Conservation (phyloP, 2,888 invertebrate genomes). For the Camptogramma bilineatum region DNA sequence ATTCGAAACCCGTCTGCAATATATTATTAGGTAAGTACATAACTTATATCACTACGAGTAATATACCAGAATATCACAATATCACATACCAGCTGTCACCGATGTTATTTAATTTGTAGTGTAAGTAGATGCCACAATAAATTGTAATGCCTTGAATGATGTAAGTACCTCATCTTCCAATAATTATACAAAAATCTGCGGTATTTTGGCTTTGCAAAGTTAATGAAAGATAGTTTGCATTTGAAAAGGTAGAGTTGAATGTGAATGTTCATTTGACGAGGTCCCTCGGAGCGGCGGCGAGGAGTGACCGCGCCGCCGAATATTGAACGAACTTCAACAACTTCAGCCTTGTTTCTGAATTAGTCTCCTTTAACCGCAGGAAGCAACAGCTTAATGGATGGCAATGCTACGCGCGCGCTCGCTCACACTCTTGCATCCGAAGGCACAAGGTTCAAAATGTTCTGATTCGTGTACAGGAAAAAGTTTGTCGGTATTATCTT, state of each 20-base stretch:
- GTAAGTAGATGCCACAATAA: too few relatives aligned
- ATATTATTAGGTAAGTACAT: too few relatives aligned
- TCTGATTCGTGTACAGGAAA: neutral
- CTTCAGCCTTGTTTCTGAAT: conserved; percentile 60
- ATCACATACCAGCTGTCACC: too few relatives aligned
- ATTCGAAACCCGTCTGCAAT: conserved; percentile 1
- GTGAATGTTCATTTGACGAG: conserved; percentile 14
- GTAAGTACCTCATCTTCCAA: too few relatives aligned
- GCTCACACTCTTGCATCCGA: neutral
- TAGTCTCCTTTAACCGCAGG: conserved; percentile 57
- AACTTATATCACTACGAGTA: too few relatives aligned
- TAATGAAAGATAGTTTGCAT: conserved; percentile 1
- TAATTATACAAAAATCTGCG: too few relatives aligned
- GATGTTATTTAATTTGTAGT: too few relatives aligned
- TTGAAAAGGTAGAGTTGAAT: neutral
- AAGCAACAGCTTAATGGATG: conserved; percentile 69
- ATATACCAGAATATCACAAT: too few relatives aligned
- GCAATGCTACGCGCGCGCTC: conserved; percentile 45
- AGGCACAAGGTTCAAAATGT: neutral
- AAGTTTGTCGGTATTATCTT: conserved; percentile 58
- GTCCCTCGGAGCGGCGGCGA: neutral
- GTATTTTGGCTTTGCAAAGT: neutral
- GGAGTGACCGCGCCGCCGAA: conserved; percentile 37
- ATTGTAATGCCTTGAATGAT: too few relatives aligned
- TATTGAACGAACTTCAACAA: conserved; percentile 49